These are phyloP conservation scores for Tipula unca DNA, from an alignment of 2,888 invertebrate genomes.

Conservation along the genomic window DNA sequence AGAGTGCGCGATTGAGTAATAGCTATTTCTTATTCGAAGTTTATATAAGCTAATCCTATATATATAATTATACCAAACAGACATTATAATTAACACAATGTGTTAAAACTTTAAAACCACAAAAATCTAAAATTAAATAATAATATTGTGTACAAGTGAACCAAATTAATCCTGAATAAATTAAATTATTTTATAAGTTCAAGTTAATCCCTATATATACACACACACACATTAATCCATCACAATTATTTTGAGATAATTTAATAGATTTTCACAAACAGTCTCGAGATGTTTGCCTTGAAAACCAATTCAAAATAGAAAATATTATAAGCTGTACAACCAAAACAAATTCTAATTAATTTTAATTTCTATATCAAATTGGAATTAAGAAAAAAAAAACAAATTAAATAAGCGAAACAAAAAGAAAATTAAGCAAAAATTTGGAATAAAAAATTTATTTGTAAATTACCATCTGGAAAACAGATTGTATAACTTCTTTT, in stretches of 20 bases:
- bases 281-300: background rate
- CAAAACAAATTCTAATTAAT: background rate
- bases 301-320: conserved; percentile 8
- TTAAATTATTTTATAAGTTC: background rate
- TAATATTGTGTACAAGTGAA: background rate
- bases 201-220: background rate
- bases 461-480: conserved; percentile 14
- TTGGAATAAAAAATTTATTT: background rate
- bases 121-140: background rate
- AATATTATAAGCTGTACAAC: background rate
- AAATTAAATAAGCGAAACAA: background rate
- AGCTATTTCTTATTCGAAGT: no score
- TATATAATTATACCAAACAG: no score
- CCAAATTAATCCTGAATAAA: background rate
- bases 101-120: no score
- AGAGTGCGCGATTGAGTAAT: no score
- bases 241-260: background rate
- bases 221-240: background rate
- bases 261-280: background rate
- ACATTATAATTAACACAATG: no score
- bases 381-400: background rate
- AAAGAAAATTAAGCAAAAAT: background rate
- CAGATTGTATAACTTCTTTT: background rate
- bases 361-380: conserved; percentile 10
- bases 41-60: no score